A percentile compares a stretch with the other conserved stretches of the same genome.
Evolutionary conservation across 2,797 vertebrate genomes (phyloP).

Genomic region (Euthynnus affinis): DNA sequence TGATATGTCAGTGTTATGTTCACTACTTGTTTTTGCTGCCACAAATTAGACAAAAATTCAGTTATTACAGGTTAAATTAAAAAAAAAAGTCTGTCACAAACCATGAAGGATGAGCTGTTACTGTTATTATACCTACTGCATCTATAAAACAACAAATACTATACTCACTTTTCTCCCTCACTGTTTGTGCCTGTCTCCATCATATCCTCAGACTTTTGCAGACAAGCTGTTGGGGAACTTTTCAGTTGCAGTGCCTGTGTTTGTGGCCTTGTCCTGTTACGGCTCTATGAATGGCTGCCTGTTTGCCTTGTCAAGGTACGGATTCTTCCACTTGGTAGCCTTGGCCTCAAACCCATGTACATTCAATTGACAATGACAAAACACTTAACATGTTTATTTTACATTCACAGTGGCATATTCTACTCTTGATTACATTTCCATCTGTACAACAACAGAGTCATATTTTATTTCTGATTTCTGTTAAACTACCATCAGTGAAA

Average conservation of each 20-base stretch:
- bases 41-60: no score
- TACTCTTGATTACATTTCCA: no score
- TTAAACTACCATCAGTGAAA: no score
- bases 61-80: no score
- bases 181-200: conserved; percentile 25
- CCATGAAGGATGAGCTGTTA: no score
- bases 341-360: background rate
- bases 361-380: background rate
- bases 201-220: conserved; percentile 89
- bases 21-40: no score
- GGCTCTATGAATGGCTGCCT: conserved; percentile 95
- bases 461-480: no score
- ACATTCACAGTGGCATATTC: background rate
- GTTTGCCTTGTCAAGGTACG: conserved; percentile 94
- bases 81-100: no score
- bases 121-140: background rate
- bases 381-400: background rate
- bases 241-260: conserved; percentile 91
- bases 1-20: no score
- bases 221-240: conserved; percentile 92
- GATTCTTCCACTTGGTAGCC: background rate
- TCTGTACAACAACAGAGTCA: no score
- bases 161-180: background rate
- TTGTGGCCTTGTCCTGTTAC: conserved; percentile 95
- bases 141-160: background rate